Base-by-base conservation (phyloP, 2,888 invertebrate species). In the Acleris sparsana region DNA sequence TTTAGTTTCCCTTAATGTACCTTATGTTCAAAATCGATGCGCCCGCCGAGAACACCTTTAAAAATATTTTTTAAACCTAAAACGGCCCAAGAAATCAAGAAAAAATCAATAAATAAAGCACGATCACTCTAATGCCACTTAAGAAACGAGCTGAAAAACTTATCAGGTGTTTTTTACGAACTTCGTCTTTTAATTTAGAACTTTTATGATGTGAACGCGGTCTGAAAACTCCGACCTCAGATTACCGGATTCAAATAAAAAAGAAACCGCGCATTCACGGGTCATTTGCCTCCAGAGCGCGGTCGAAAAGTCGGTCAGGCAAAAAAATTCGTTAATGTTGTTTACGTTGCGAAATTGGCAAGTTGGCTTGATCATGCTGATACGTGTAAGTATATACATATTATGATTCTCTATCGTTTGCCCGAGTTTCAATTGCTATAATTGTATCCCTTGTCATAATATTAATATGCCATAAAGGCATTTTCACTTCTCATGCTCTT, bases 121-220 rank as follows among this genome's bases (percentile, higher is more conserved):
- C 33, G 25, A n/a, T 22, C 5, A 4, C 11, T 33, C n/a, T 16
- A 17, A 44, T 2, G 5, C 29, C 22, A n/a, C 53, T 58, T 16
- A 49, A 49, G 16, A 46, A 46, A 49, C 46, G 58, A 55, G 60
- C 43, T 65, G 33, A 65, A 55, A 49, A 65, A 51, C 55, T 43
- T 65, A 49, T 59, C 60, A 29, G 25, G 53, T 57, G 20, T 58
- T 44, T 43, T 39, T 22, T 33, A 13, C 48, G 1, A 39, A 53
- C 53, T 59, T 60, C 20, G 17, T 6, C 48, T 53, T 58, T 63
- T 64, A 48, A 64, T 60, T 65, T 39, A 17, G 25, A 60, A 65
- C 55, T 65, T 65, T 65, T 53, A 64, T 65, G 55, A 59, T 49
- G 64, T 59, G 64, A 53, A 53, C 33, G 58, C 58, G 58, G 53